These are phyloP conservation scores for Electrophaes corylata DNA, from an alignment of 2,888 invertebrate genomes.

Conservation along the genomic window DNA sequence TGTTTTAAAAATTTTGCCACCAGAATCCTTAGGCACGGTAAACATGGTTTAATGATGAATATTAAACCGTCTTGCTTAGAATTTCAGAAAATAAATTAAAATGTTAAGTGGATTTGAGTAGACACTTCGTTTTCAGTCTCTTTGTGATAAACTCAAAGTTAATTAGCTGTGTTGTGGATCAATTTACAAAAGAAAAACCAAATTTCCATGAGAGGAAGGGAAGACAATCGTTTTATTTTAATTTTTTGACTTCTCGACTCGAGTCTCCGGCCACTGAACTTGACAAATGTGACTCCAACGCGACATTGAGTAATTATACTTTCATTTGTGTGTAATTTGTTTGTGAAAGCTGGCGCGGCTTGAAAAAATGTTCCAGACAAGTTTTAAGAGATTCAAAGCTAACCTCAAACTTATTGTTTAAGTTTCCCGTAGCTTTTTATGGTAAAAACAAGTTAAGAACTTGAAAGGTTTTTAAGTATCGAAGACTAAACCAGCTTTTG, in stretches of 20 bases:
- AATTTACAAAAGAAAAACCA: not conserved
- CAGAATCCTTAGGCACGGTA: too few relatives aligned
- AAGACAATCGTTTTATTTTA: slow-evolving; percentile 17
- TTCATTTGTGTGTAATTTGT: slow-evolving; percentile 36
- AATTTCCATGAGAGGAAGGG: slow-evolving; percentile 1
- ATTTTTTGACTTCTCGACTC: slow-evolving; percentile 22
- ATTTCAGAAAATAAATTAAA: not conserved
- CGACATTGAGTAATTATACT: slow-evolving; percentile 39
- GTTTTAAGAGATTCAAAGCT: not conserved
- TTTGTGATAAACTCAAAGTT: not conserved
- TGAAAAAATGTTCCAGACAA: slow-evolving; percentile 8
- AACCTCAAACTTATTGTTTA: not conserved
- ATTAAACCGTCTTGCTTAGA: not conserved
- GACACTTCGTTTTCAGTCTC: not conserved
- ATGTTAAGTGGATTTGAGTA: not conserved
- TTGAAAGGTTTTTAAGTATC: too few relatives aligned
- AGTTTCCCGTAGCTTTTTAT: not conserved
- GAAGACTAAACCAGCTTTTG: too few relatives aligned
- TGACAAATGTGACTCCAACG: slow-evolving; percentile 39
- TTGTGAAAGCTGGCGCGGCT: slow-evolving; percentile 18
- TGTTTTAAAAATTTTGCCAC: too few relatives aligned
- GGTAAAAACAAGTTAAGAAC: too few relatives aligned
- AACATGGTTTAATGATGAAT: not conserved
- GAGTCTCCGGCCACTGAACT: slow-evolving; percentile 19
- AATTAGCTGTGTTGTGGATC: slow-evolving; percentile 1